Evolutionary conservation across 1,140 invertebrate species (phyloP), one percentile per base, ranked within the genome.

Genomic region (Bombus polaris): DNA sequence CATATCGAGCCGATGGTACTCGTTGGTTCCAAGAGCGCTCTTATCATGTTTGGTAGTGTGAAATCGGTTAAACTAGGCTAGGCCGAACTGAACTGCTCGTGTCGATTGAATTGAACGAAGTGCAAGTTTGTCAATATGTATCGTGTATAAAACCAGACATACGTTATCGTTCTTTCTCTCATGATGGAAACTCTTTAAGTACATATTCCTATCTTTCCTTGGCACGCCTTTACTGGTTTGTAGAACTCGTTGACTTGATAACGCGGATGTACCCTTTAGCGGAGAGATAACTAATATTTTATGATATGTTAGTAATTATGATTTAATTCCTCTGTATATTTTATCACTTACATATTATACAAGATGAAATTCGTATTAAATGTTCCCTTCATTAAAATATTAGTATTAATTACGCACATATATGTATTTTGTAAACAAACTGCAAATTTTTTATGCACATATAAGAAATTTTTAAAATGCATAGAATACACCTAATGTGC

Each of bases 31-130:
- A 57, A 53, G 66, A 71, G 35, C 53, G 10, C 25, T 32, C 47
- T 72, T 81, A 81, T 72, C 68, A 28, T 32, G 47, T 59, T 59
- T 72, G 28, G 25, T n/a, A 42, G 68, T 42, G 79, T n/a, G 44
- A 39, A 25, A 47, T 25, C 28, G 18, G n/a, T 39, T 73, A n/a
- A 57, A 32, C 68, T 73, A 62, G 53, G 44, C 44, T 18, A 80
- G 44, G 25, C 44, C 15, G 18, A n/a, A 15, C 37, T 10, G 12
- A 79, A 53, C 22, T 25, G 18, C 12, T 15, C 42, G 77, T 32
- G 32, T 68, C 65, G 42, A 70, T 79, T 37, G 18, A 42, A 70
- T 42, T 5, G 39, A 79, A 37, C 65, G 65, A 53, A 53, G 65
- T 53, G 15, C 62, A 53, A 68, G 35, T 80, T 70, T 70, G 39